Base-by-base conservation (phyloP, 2,113 vertebrate species). In the Chaetodon auriga region DNA sequence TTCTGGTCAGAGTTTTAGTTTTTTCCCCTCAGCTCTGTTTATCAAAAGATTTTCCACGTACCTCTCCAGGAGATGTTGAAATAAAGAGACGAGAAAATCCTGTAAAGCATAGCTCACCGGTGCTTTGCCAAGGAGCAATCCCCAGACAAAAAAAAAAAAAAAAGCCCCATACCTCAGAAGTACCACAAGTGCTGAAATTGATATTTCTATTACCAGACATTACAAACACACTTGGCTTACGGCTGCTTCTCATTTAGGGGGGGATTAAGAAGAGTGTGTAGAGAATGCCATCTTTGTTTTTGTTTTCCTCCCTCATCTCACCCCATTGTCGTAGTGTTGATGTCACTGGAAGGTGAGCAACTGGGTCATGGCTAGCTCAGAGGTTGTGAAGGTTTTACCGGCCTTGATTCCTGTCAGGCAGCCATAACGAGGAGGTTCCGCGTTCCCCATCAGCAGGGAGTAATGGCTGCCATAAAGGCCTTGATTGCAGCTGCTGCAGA, bases 401-500 rank as follows among this genome's bases (percentile, higher is more conserved):
- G 78, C 86, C 92, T 81, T 92, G 81, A 91, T 91, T 83, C 78
- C 66, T 41, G 83, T 91, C 89, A 87, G 75, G 36, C 23, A 65
- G 80, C 74, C 58, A 65, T 87, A 88, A 90, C 87, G 76, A 92
- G 75, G 84, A 90, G 85, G 83, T 88, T 84, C 82, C 54, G 69
- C 83, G 89, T 46, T 72, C 55, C 63, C 72, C 85, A 88, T 94
- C 83, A 87, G 78, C 77, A 83, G 80, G 76, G 78, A 88, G 82
- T 87, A 90, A 88, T 78, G 82, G 83, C 82, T 7, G 43, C 75
- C 71, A 69, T 91, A 86, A 85, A 93, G 85, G 80, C 75, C 87
- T 83, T 89, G 87, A 93, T 92, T 91, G 85, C 90, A 81, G 84
- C 83, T 88, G 80, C 81, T 76, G 86, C 74, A 76, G 76, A 80